Conservation (phyloP, 2,113 vertebrate species). For the Hoplias malabaricus region DNA sequence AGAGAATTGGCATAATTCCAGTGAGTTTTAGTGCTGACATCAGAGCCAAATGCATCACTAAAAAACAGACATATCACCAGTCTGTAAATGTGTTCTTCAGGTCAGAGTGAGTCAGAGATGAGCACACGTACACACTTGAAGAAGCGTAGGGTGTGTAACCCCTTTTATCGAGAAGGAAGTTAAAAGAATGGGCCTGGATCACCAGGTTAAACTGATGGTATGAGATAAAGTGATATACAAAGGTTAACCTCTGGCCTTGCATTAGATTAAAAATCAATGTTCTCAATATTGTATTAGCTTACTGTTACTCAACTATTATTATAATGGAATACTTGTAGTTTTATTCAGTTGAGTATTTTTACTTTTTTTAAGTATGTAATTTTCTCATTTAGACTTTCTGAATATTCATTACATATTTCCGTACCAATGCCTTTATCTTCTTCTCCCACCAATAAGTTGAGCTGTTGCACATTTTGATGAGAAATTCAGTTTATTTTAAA, state of each 20-base stretch:
- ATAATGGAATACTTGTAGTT: not conserved
- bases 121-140: not conserved
- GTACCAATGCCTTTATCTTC: no score
- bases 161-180: not conserved
- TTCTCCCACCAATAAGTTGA: no score
- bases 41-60: not conserved
- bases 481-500: no score
- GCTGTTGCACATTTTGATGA: no score
- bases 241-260: not conserved
- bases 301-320: not conserved
- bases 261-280: not conserved
- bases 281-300: not conserved
- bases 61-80: not conserved
- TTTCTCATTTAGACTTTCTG: no score
- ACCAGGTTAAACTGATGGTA: not conserved
- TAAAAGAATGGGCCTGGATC: not conserved
- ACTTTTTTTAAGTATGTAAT: no score
- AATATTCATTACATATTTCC: no score
- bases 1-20: not conserved
- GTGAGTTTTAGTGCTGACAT: no score
- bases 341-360: not conserved
- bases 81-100: not conserved
- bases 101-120: not conserved
- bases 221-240: not conserved
- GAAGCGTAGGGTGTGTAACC: conserved; percentile 10